Base-by-base conservation (phyloP, 2,888 invertebrate species). In the Ochropacha duplaris region DNA sequence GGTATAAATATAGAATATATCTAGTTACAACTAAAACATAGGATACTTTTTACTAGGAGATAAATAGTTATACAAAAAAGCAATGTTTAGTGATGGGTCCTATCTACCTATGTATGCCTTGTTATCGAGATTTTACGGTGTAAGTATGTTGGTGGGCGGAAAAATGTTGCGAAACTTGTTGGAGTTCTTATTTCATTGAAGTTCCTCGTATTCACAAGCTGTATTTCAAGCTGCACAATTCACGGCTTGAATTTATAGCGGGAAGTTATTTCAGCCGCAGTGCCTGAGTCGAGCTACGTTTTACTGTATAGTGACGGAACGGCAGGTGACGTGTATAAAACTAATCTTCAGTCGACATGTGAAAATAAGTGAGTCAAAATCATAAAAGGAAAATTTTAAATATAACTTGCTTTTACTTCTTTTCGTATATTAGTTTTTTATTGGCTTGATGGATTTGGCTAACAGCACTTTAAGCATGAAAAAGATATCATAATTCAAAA, bases 161-260 rank as follows among this genome's bases (percentile, higher is more conserved):
- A 79, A 77, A 81, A 80, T 79, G 72, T 71, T 74, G 69, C 62
- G 70, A 31, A 66, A 67, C 66, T 71, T 69, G 62, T 66, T 64
- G 62, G 65, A 75, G 71, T 81, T 79, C 77, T 73, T 82, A 80
- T 83, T 84, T 82, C 81, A 83, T 82, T 72, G 76, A 74, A 83
- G 78, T 81, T 78, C 68, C 71, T 70, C 65, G 71, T 73, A 76
- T 81, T 79, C 78, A 78, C 72, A 74, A 63, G 71, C 72, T 57
- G 66, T 72, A 66, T 75, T 79, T 75, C 71, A 68, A 70, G 71
- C 71, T 75, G 76, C 68, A 68, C 68, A 72, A 72, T 80, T 78
- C 76, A 75, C 68, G 61, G 72, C 62, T 68, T 56, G 69, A 74
- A 84, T 84, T 82, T 84, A 83, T 81, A 65, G 78, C 64, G 60